A percentile compares a stretch with the other conserved stretches of the same genome.
These are phyloP conservation scores for Scomber scombrus DNA, from an alignment of 2,113 vertebrate genomes.

Conservation along the genomic window DNA sequence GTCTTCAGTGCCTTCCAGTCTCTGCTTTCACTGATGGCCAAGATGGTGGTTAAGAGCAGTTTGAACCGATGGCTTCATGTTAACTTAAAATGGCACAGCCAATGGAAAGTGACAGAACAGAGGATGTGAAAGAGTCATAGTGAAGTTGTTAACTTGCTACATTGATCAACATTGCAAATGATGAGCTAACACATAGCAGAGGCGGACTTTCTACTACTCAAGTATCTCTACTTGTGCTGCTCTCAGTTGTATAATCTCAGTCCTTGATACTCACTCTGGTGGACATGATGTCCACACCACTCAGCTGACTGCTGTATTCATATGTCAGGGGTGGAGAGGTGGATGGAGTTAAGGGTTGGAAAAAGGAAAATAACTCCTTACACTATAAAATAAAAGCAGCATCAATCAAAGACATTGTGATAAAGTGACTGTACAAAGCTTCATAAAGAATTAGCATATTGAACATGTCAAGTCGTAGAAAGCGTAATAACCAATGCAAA, in stretches of 20 bases:
- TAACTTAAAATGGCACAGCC: constrained; percentile 1
- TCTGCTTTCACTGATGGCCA: constrained; percentile 13
- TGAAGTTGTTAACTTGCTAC: not conserved
- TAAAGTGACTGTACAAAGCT: no score
- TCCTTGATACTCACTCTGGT: not conserved
- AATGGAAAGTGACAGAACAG: not conserved
- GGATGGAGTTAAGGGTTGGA: no score
- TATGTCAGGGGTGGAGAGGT: not conserved
- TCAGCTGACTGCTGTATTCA: not conserved
- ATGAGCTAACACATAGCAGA: not conserved
- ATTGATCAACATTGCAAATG: not conserved
- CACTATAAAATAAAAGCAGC: no score
- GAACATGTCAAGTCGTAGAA: no score
- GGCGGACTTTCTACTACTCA: not conserved
- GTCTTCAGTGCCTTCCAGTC: constrained; percentile 5
- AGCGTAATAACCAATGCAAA: no score
- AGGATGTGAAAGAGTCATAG: not conserved
- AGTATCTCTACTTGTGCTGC: not conserved
- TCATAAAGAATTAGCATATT: no score
- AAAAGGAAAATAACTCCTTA: no score
- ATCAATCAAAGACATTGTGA: no score
- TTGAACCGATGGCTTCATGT: constrained; percentile 20
- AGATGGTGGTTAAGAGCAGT: constrained; percentile 21
- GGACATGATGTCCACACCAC: not conserved
- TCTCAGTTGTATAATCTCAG: not conserved